Percentiles rank a stretch among this genome's conserved stretches.
Conservation (phyloP, 2,113 vertebrate species). For the Notarius lentiginosus region DNA sequence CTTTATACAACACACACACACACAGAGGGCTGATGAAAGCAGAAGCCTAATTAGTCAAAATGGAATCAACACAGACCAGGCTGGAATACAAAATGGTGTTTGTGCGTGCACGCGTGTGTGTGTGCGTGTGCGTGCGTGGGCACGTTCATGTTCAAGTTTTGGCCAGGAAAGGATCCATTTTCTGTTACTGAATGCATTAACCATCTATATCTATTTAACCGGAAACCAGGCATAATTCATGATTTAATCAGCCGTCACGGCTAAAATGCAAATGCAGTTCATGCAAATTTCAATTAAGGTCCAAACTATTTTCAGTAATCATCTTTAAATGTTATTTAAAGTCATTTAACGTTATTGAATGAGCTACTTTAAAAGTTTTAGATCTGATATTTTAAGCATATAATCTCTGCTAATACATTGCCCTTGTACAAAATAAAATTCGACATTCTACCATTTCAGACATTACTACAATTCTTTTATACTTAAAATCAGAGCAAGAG, state of each 20-base stretch:
- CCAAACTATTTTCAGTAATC: not conserved
- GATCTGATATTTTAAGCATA: not conserved
- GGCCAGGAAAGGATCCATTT: slow-evolving; percentile 27
- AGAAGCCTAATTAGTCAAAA: slow-evolving; percentile 59
- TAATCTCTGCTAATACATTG: too few relatives aligned
- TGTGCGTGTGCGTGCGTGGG: slow-evolving; percentile 1
- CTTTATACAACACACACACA: slow-evolving; percentile 49
- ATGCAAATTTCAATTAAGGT: not conserved
- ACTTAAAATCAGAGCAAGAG: not conserved
- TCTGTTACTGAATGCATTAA: slow-evolving; percentile 38
- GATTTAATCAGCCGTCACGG: slow-evolving; percentile 1
- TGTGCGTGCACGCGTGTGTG: not conserved
- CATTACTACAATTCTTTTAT: not conserved
- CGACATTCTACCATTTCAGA: not conserved
- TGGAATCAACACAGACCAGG: slow-evolving; percentile 48
- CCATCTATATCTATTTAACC: slow-evolving; percentile 4
- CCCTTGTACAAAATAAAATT: not conserved
- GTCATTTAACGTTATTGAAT: not conserved
- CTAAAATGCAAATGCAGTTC: not conserved
- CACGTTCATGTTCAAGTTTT: slow-evolving; percentile 1
- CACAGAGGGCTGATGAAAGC: slow-evolving; percentile 48
- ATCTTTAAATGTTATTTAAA: slow-evolving; percentile 4
- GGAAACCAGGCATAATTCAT: slow-evolving; percentile 5
- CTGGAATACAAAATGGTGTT: slow-evolving; percentile 49
- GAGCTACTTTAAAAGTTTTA: not conserved